A percentile compares a stretch with the other conserved stretches of the same genome.
Conservation (phyloP, 2,113 vertebrate species). For the Apeltes quadracus region DNA sequence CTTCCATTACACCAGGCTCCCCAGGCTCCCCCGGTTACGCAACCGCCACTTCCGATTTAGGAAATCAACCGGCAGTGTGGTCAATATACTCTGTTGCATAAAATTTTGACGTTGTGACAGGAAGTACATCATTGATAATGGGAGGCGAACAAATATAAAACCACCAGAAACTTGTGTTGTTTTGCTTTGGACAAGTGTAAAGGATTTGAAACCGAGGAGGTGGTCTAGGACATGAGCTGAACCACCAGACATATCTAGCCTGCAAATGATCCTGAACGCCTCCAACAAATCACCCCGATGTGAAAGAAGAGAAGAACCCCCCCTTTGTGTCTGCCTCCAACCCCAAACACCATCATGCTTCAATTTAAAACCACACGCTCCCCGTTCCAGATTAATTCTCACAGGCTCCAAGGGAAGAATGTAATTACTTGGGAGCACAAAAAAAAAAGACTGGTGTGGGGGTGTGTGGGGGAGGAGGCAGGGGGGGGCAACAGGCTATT, state of each 20-base stretch:
- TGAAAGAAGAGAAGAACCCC: conserved; percentile 43
- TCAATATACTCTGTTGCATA: conserved; percentile 3
- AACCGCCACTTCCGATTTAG: conserved; percentile 38
- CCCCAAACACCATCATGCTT: conserved; percentile 66
- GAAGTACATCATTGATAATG: conserved; percentile 40
- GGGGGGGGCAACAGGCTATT: conserved; percentile 66
- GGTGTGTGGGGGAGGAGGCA: conserved; percentile 52
- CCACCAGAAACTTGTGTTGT: not conserved
- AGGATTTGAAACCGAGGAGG: conserved; percentile 6
- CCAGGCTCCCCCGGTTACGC: conserved; percentile 45
- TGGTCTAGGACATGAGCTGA: conserved; percentile 1
- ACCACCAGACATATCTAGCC: conserved; percentile 9
- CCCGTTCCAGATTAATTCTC: conserved; percentile 60
- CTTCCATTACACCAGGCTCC: conserved; percentile 36
- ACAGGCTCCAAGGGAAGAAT: conserved; percentile 62
- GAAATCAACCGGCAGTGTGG: conserved; percentile 33
- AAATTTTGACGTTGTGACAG: conserved; percentile 52
- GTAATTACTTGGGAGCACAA: conserved; percentile 62
- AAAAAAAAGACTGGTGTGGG: conserved; percentile 28
- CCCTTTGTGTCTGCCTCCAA: conserved; percentile 33
- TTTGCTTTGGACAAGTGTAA: conserved; percentile 4
- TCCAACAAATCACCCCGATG: conserved; percentile 56
- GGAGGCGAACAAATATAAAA: conserved; percentile 15
- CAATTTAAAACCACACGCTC: conserved; percentile 68
- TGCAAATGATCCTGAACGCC: conserved; percentile 40